Percentiles rank a stretch among this genome's conserved stretches.
phyloP scores from a whole-genome alignment of 2,113 vertebrate genomes.

The human region DNA sequence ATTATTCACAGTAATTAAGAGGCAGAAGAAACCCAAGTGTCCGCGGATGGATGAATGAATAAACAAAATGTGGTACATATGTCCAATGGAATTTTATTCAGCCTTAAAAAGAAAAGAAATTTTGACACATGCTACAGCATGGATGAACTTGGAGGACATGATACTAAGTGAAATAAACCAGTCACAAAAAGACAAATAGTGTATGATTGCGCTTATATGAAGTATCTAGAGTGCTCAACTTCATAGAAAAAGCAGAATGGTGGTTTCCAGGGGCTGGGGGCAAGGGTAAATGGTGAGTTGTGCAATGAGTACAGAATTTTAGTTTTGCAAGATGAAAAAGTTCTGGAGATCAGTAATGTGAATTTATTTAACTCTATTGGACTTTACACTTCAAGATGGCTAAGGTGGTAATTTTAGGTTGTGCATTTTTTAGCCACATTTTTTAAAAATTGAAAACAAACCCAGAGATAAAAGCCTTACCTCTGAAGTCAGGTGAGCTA shows the following conservation, averaged over 20 bases:
- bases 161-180: too few relatives aligned
- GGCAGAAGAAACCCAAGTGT: background rate
- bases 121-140: background rate
- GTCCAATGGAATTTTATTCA: background rate
- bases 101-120: background rate
- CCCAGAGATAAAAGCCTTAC: background rate
- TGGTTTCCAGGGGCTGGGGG: background rate
- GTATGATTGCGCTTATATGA: too few relatives aligned
- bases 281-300: background rate
- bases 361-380: background rate
- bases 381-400: background rate
- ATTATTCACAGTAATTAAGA: too few relatives aligned
- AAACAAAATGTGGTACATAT: background rate
- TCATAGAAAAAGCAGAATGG: background rate
- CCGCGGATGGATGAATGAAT: background rate
- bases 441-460: background rate
- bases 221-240: background rate
- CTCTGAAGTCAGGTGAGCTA: background rate
- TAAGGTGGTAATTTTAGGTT: background rate
- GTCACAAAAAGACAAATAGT: background rate
- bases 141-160: background rate
- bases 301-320: background rate
- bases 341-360: background rate
- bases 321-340: background rate
- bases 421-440: background rate